Evolutionary conservation across 2,113 vertebrate species (phyloP).

Genomic region (Oplegnathus fasciatus): DNA sequence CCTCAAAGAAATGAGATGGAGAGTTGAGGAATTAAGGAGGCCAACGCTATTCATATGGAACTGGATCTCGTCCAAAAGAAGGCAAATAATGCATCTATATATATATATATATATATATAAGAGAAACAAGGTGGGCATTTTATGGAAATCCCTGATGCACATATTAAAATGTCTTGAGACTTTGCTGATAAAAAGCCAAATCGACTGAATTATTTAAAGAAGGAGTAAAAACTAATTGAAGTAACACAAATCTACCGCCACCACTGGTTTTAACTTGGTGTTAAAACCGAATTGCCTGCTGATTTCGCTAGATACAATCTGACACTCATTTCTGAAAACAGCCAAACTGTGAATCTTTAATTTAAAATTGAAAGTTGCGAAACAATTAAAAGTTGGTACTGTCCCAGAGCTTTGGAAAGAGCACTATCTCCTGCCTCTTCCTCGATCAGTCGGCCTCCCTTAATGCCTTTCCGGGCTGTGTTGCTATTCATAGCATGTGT

Average conservation of each 20-base stretch:
- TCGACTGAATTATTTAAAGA: not conserved
- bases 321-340: constrained; percentile 15
- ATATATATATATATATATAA: too few species aligned
- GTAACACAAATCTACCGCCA: not conserved
- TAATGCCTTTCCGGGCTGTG: constrained; percentile 13
- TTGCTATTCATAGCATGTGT: constrained; percentile 61
- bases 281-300: not conserved
- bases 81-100: not conserved
- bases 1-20: not conserved
- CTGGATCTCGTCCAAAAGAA: not conserved
- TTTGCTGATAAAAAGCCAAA: not conserved
- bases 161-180: constrained; percentile 7
- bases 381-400: constrained; percentile 56
- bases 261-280: not conserved
- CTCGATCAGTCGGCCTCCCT: constrained; percentile 24
- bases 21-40: constrained; percentile 1
- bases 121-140: not conserved
- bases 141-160: not conserved
- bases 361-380: constrained; percentile 41
- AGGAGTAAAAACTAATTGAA: constrained; percentile 4
- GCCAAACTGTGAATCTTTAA: constrained; percentile 27
- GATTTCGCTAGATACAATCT: constrained; percentile 26
- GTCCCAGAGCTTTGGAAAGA: constrained; percentile 31
- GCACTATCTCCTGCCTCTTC: constrained; percentile 25
- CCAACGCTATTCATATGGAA: not conserved